These are phyloP conservation scores for Arctocebus calabarensis DNA, from an alignment of 2,797 vertebrate species.

Conservation along the genomic window DNA sequence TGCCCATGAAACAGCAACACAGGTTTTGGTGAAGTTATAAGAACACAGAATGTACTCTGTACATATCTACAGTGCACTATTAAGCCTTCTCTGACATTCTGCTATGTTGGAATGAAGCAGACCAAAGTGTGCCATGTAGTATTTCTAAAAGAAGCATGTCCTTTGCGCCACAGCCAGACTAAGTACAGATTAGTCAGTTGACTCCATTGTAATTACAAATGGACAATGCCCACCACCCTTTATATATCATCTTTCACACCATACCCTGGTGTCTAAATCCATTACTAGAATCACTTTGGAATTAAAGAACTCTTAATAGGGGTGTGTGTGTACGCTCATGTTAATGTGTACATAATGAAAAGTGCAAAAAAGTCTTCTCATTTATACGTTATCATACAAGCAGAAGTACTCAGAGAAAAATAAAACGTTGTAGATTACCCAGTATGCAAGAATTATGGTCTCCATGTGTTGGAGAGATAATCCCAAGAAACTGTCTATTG, in stretches of 20 bases:
- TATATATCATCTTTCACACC: background rate
- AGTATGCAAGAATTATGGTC: background rate
- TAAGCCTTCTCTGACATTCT: constrained; percentile 29
- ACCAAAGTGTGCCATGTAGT: background rate
- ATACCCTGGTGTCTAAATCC: background rate
- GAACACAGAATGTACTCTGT: background rate
- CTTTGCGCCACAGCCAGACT: background rate
- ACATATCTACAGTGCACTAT: background rate
- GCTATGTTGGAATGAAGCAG: background rate
- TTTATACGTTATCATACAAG: background rate
- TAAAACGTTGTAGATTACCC: background rate
- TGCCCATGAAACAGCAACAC: background rate
- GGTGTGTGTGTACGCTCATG: background rate
- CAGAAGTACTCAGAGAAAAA: background rate
- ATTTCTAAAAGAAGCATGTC: constrained; percentile 18
- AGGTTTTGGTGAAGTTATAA: background rate
- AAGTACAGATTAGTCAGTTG: background rate
- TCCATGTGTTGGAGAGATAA: background rate
- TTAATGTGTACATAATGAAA: background rate
- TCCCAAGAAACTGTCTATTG: background rate
- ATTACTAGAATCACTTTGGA: constrained; percentile 30
- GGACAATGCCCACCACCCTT: background rate
- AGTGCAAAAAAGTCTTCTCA: background rate
- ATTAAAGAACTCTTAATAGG: background rate
- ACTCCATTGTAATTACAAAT: background rate